Conservation (phyloP, 2,888 invertebrate genomes). For the Eurois occulta region DNA sequence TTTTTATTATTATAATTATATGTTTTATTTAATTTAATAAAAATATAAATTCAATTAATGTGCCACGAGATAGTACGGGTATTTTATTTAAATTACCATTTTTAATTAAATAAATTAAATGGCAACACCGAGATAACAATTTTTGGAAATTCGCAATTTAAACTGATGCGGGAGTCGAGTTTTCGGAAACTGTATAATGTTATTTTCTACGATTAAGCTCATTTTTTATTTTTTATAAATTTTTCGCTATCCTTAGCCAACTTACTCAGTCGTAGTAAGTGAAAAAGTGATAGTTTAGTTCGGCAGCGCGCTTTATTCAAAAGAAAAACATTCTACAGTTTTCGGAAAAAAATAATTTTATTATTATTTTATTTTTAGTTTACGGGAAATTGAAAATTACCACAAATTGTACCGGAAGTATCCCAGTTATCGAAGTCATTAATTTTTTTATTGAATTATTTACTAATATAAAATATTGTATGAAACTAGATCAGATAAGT, state of each 20-base stretch:
- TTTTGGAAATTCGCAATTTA: slow-evolving; percentile 51
- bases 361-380: background rate
- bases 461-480: slow-evolving; percentile 68
- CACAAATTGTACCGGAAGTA: slow-evolving; percentile 58
- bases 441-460: slow-evolving; percentile 69
- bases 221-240: slow-evolving; percentile 42
- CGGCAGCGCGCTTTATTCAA: slow-evolving; percentile 60
- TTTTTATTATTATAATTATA: slow-evolving; percentile 67
- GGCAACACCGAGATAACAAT: slow-evolving; percentile 48
- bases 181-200: slow-evolving; percentile 42
- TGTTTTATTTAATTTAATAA: slow-evolving; percentile 71
- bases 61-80: slow-evolving; percentile 88
- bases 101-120: slow-evolving; percentile 66
- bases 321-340: slow-evolving; percentile 36
- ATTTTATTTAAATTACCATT: slow-evolving; percentile 78
- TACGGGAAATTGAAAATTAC: slow-evolving; percentile 40
- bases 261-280: slow-evolving; percentile 77
- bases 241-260: slow-evolving; percentile 73
- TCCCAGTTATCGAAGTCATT: slow-evolving; percentile 76
- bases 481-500: slow-evolving; percentile 68
- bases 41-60: slow-evolving; percentile 77
- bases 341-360: slow-evolving; percentile 6
- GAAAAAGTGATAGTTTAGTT: slow-evolving; percentile 72
- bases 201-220: slow-evolving; percentile 46
- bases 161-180: background rate